Evolutionary conservation across 2,888 invertebrate species (phyloP), one percentile per base, ranked within the genome.

Genomic region (Drosophila quasianomalipes): DNA sequence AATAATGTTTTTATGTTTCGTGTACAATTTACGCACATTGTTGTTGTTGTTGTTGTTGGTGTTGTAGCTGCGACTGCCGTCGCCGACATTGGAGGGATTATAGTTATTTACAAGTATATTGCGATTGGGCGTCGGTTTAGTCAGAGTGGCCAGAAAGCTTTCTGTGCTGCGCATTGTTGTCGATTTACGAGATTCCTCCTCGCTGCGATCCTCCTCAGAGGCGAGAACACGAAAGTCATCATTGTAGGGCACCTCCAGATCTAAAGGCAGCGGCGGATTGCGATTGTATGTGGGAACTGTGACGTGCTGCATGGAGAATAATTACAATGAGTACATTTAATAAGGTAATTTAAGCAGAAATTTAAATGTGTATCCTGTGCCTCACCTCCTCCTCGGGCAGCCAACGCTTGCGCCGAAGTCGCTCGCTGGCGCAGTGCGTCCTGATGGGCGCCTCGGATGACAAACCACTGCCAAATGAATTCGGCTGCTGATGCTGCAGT

Each of bases 221-320:
- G 91, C 89, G 82, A 95, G 94, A 74, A 94, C 94, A 83, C 95
- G 95, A 76, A 94, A 94, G 91, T 95, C 95, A 92, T 95, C 95
- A 81, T 95, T 95, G 91, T 95, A 95, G 74, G 95, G 95, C 82
- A 95, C 94, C 92, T 95, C 95, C 93, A 95, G 94, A 91, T 95
- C 95, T 93, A 95, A 94, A 84, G 95, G 95, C 93, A 95, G 93
- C 91, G 95, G 95, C 82, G 95, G 95, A 93, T 95, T 95, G 83
- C 94, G 92, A 79, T 91, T 92, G 59, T 91, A 89, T n/a, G 75
- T 89, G 35, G 90, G 85, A 44, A 65, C 77, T 41, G 85, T 79
- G 31, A 74, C 81, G n/a, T 74, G 79, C 79, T 79, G 26, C 16
- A 70, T 55, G 0, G 9, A 31, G 0, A 53, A 14, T 16, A 22